Evolutionary conservation across 2,797 vertebrate genomes (phyloP).

Genomic region (Sebastes cheni): DNA sequence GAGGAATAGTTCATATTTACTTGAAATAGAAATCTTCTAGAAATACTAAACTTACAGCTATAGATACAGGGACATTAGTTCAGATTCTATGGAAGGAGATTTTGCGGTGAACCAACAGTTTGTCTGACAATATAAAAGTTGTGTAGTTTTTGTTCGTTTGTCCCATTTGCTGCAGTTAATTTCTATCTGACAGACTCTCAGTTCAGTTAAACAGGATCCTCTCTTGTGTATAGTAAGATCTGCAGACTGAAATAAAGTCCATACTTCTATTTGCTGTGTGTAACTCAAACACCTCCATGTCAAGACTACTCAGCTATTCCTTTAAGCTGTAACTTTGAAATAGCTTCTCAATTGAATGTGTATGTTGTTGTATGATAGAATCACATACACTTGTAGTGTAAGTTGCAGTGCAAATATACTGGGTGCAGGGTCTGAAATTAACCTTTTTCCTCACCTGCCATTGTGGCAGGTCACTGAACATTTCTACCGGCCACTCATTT

Average conservation of each 20-base stretch:
- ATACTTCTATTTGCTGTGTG: background rate
- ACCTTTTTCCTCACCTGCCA: too few species aligned
- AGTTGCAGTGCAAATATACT: background rate
- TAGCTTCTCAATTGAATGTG: background rate
- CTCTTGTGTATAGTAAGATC: background rate
- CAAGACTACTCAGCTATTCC: background rate
- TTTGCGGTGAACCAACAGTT: too few species aligned
- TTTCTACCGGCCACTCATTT: fast-evolving
- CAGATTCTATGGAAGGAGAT: too few species aligned
- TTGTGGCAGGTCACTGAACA: too few species aligned
- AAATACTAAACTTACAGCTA: background rate
- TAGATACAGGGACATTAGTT: too few species aligned
- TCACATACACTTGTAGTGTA: background rate
- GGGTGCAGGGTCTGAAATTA: too few species aligned
- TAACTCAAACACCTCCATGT: background rate
- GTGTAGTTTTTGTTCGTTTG: background rate
- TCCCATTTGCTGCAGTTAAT: background rate
- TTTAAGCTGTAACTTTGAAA: background rate
- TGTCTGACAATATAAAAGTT: background rate
- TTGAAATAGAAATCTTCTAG: background rate
- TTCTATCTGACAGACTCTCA: background rate
- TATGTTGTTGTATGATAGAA: background rate
- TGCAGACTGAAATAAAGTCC: background rate
- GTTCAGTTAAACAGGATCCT: background rate
- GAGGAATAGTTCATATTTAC: background rate